These are phyloP conservation scores for Agonopterix arenella DNA, from an alignment of 2,888 invertebrate species.

Conservation along the genomic window DNA sequence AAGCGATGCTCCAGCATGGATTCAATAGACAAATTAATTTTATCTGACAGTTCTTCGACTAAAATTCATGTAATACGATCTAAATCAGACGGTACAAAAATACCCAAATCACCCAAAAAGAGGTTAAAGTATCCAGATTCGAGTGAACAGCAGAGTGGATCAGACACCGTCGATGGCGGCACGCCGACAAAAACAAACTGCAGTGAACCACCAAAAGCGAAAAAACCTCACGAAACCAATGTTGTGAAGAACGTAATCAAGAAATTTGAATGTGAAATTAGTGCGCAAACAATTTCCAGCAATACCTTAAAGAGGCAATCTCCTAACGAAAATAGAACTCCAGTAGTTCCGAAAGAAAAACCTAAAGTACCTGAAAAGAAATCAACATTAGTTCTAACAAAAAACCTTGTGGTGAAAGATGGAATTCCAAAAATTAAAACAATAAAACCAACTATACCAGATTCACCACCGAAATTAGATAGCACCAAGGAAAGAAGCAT, in stretches of 20 bases:
- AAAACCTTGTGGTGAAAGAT: constrained; percentile 71
- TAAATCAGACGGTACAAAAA: constrained; percentile 66
- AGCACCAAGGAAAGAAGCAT: constrained; percentile 16
- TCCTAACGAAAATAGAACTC: constrained; percentile 44
- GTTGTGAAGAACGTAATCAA: constrained; percentile 64
- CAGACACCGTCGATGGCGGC: constrained; percentile 60
- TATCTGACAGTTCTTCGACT: constrained; percentile 38
- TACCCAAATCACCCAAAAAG: constrained; percentile 60
- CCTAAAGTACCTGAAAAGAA: constrained; percentile 79
- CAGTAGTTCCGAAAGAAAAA: constrained; percentile 59
- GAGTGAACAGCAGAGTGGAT: constrained; percentile 53
- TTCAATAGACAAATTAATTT: constrained; percentile 57
- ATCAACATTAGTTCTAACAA: constrained; percentile 68
- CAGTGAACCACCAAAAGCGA: constrained; percentile 23
- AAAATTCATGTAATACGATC: constrained; percentile 61
- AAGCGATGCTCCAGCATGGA: constrained; percentile 71
- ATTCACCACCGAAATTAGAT: constrained; percentile 27
- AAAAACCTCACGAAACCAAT: constrained; percentile 30
- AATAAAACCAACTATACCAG: constrained; percentile 43
- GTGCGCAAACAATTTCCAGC: constrained; percentile 43
- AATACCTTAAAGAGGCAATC: constrained; percentile 52
- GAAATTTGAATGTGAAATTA: constrained; percentile 70
- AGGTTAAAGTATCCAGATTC: constrained; percentile 51
- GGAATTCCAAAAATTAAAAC: constrained; percentile 71
- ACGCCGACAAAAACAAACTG: constrained; percentile 30